Percentiles rank a stretch among this genome's conserved stretches.
These are phyloP conservation scores for Elephantulus edwardii DNA, from an alignment of 2,113 vertebrate genomes.

Conservation along the genomic window DNA sequence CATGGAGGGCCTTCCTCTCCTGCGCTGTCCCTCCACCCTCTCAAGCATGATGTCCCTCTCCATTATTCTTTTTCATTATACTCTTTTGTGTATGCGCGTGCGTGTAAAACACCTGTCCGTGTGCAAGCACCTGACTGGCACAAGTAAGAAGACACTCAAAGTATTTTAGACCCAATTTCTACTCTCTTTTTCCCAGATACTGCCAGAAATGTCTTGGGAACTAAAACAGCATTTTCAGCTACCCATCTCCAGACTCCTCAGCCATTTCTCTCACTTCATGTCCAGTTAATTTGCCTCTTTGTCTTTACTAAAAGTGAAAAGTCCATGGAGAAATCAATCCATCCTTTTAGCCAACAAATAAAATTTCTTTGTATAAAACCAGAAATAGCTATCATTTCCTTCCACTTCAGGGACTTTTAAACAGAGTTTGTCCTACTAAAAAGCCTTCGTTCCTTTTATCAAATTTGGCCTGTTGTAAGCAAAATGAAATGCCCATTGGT, in stretches of 20 bases:
- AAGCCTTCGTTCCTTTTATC: neutral
- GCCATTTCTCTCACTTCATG: constrained; percentile 18
- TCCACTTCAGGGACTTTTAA: neutral
- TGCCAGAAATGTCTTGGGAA: neutral
- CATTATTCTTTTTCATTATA: neutral
- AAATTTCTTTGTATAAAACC: neutral
- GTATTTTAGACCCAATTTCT: neutral
- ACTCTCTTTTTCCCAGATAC: neutral
- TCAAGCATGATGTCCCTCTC: too few relatives aligned
- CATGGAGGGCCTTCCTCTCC: too few relatives aligned
- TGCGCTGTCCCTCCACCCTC: too few relatives aligned
- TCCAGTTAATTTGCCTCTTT: constrained; percentile 53
- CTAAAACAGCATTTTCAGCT: neutral
- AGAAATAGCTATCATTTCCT: neutral
- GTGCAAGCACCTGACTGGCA: neutral
- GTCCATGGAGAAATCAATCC: constrained; percentile 44
- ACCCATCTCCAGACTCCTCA: neutral
- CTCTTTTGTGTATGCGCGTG: neutral
- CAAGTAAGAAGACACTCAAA: neutral
- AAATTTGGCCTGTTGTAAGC: neutral
- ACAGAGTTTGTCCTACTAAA: constrained; percentile 8
- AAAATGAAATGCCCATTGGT: neutral
- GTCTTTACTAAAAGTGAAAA: constrained; percentile 42
- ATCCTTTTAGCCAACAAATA: constrained; percentile 17
- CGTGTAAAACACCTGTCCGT: neutral